These are phyloP conservation scores for Leucophenga varia DNA, from an alignment of 1,140 invertebrate genomes.

Conservation along the genomic window DNA sequence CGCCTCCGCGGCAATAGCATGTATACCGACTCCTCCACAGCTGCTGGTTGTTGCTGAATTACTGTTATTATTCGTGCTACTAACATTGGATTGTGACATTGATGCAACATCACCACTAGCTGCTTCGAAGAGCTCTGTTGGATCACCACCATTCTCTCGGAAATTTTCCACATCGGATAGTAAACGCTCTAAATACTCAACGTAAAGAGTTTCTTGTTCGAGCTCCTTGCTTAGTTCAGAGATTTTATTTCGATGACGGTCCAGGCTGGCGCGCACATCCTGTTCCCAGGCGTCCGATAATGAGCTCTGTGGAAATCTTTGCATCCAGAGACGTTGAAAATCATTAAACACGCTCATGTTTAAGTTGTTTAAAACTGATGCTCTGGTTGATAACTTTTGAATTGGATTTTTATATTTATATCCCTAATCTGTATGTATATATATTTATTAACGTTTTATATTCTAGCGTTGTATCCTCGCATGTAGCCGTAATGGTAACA, in stretches of 20 bases:
- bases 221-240: constrained; percentile 76
- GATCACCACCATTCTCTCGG: constrained; percentile 60
- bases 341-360: constrained; percentile 85
- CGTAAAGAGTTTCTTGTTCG: constrained; percentile 87
- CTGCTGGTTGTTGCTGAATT: constrained; percentile 8
- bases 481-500: too few species aligned
- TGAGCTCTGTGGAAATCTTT: constrained; percentile 84
- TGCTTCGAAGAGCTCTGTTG: constrained; percentile 48
- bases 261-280: constrained; percentile 82
- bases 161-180: constrained; percentile 80
- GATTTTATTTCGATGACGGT: constrained; percentile 84
- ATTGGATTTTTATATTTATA: too few species aligned
- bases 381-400: background rate
- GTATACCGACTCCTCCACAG: background rate
- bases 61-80: too few species aligned
- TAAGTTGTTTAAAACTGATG: constrained; percentile 4
- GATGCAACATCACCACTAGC: constrained; percentile 34
- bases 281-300: constrained; percentile 88
- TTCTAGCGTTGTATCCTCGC: too few species aligned
- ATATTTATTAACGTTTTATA: too few species aligned
- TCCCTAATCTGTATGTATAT: too few species aligned
- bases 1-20: constrained; percentile 10
- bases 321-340: constrained; percentile 84
- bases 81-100: too few species aligned
- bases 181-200: constrained; percentile 81